Evolutionary conservation across 2,888 invertebrate genomes (phyloP), one percentile per base, ranked within the genome.

Genomic region (Cylindroiulus punctatus): DNA sequence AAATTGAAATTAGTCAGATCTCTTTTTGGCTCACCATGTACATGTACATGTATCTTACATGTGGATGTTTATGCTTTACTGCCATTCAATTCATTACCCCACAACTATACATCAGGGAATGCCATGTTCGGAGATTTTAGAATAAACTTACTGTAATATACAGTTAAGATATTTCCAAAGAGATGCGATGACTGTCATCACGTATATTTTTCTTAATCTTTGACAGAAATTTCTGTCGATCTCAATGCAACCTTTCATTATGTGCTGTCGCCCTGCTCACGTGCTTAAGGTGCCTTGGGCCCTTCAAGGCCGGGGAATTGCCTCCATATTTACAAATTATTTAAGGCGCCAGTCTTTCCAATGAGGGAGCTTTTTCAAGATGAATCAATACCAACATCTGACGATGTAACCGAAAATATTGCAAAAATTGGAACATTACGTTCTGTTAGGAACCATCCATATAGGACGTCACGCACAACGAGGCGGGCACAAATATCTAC

Each of bases 121-220:
- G n/a, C n/a, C n/a, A 57, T n/a, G n/a, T 57, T 5, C 57, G 57
- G 57, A 57, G n/a, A 57, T 57, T n/a, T 44, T n/a, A 14, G 47
- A 57, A 57, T 3, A 57, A 57, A 57, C 2, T n/a, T 19, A 19
- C n/a, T 57, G n/a, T 57, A 17, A 57, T 57, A 57, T n/a, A 19
- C 57, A 57, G 57, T n/a, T 57, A 57, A 57, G 57, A 57, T n/a
- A 57, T 57, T 57, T n/a, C n/a, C n/a, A 57, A 57, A n/a, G 57
- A 57, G 19, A 57, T 57, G n/a, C 7, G 57, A n/a, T 57, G 57
- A 57, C n/a, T 57, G 57, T 57, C 57, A 57, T 57, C 57, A n/a
- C 57, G n/a, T n/a, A 7, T 57, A 19, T 57, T n/a, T 4, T 52
- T 52, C 17, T 17, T 12, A n/a, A 19, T 36, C 2, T 57, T 57